Base-by-base conservation (phyloP, 2,888 invertebrate species). In the Drosophila diplacantha region DNA sequence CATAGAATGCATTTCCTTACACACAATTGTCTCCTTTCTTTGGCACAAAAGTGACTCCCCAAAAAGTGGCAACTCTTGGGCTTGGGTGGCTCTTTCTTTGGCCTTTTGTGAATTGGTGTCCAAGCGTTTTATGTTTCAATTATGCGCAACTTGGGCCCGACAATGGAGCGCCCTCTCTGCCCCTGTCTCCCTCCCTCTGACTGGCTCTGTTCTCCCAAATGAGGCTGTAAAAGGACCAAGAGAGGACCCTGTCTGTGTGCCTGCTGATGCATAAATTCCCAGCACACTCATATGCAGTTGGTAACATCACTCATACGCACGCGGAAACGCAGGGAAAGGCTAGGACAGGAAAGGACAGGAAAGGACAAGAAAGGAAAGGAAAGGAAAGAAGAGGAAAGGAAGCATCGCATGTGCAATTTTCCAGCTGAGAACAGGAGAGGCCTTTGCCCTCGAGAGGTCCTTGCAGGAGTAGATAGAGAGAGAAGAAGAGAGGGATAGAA, bases 51-150 rank as follows among this genome's bases (percentile, higher is more conserved):
- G 32, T 37, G 51, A 29, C 35, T 26, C 24, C 34, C n/a, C 38
- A 37, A 20, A 16, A 29, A 24, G 47, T 26, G 47, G 34, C 12
- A 14, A 46, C 44, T 46, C 44, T 41, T 53, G 44, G 34, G 31
- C 44, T 41, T 53, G 44, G 34, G 31, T 29, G 57, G 46, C 32
- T 38, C 41, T 69, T 75, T 46, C 46, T 55, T 55, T 55, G 54
- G 80, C 75, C 80, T 81, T 75, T 80, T 80, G 81, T 84, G 84
- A 79, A 82, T 84, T 79, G 79, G 77, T 81, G 75, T 83, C 81
- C 79, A 76, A 81, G 83, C 79, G 80, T 82, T 76, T 82, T 79
- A 75, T 74, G 72, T 81, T 80, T 81, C 81, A 81, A 81, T 81
- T 81, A 81, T 81, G 81, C 80, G 80, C 80, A 81, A 81, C 81